These are phyloP conservation scores for Lineus longissimus DNA, from an alignment of 1,140 invertebrate species.

Conservation along the genomic window DNA sequence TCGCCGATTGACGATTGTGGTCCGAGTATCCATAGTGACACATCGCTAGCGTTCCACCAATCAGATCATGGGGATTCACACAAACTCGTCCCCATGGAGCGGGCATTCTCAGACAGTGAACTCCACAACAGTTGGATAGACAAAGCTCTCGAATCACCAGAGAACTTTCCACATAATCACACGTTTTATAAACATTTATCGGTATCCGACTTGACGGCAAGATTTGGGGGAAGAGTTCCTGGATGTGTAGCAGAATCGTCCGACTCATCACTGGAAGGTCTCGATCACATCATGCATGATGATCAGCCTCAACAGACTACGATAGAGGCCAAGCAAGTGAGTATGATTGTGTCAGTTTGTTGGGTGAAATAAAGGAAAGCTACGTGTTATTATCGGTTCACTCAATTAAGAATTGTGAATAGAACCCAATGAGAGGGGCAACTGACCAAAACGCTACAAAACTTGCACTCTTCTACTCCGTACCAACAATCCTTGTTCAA, in stretches of 20 bases:
- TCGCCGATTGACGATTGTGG: neutral
- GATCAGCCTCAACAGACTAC: neutral
- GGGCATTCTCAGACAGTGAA: conserved; percentile 2
- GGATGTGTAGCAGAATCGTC: neutral
- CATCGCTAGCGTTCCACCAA: neutral
- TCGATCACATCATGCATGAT: neutral
- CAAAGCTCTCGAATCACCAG: neutral
- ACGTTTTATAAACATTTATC: neutral
- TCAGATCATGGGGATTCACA: neutral
- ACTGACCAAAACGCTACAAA: too few relatives aligned
- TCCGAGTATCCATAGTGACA: neutral
- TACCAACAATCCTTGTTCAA: too few relatives aligned
- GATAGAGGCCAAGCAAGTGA: neutral
- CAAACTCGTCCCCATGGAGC: neutral
- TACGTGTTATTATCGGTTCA: too few relatives aligned
- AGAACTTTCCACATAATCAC: neutral
- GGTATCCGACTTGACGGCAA: neutral
- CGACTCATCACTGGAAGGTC: neutral
- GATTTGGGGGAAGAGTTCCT: too few relatives aligned
- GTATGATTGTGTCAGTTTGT: neutral
- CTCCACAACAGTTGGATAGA: neutral
- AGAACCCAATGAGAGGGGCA: too few relatives aligned
- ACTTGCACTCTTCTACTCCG: too few relatives aligned
- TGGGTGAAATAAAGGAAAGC: too few relatives aligned
- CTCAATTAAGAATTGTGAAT: too few relatives aligned